phyloP scores from a whole-genome alignment of 2,113 vertebrate species.

The Nibea albiflora region DNA sequence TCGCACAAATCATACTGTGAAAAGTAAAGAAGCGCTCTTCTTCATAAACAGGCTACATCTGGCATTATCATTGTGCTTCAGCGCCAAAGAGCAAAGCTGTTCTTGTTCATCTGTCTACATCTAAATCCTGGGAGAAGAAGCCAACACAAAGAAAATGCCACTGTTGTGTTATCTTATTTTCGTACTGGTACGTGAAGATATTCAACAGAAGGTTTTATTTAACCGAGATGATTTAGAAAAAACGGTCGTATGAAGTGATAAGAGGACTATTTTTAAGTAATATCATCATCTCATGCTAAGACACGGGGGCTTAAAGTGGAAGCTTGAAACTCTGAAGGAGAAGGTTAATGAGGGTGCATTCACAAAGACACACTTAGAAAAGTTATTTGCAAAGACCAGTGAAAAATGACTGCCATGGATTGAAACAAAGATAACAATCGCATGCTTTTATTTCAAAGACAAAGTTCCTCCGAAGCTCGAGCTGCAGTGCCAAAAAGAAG shows the following conservation, averaged over 20 bases:
- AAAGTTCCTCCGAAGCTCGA: conserved; percentile 52
- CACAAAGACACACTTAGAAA: conserved; percentile 56
- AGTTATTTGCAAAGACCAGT: conserved; percentile 64
- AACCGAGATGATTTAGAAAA: conserved; percentile 14
- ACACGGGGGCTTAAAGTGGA: conserved; percentile 20
- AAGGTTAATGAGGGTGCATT: conserved; percentile 63
- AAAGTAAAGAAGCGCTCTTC: conserved; percentile 36
- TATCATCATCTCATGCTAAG: conserved; percentile 39
- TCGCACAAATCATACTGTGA: conserved; percentile 33
- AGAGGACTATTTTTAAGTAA: conserved; percentile 44
- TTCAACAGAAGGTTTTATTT: conserved; percentile 37
- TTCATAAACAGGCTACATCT: conserved; percentile 53
- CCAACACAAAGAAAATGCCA: conserved; percentile 39
- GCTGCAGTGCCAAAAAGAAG: conserved; percentile 57
- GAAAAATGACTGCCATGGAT: conserved; percentile 57
- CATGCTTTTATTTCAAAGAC: conserved; percentile 72
- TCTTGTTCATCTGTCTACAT: conserved; percentile 51
- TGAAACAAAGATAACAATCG: conserved; percentile 67
- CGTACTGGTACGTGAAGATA: not conserved
- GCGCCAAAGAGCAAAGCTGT: conserved; percentile 43
- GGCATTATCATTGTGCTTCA: conserved; percentile 50
- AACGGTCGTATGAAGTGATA: conserved; percentile 23
- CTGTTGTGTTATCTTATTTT: conserved; percentile 6
- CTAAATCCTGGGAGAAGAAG: conserved; percentile 41
- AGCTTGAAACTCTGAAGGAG: conserved; percentile 25